Percentiles rank a stretch among this genome's conserved stretches.
phyloP scores from a whole-genome alignment of 2,113 vertebrate species.

The Anser brachyrhynchus region DNA sequence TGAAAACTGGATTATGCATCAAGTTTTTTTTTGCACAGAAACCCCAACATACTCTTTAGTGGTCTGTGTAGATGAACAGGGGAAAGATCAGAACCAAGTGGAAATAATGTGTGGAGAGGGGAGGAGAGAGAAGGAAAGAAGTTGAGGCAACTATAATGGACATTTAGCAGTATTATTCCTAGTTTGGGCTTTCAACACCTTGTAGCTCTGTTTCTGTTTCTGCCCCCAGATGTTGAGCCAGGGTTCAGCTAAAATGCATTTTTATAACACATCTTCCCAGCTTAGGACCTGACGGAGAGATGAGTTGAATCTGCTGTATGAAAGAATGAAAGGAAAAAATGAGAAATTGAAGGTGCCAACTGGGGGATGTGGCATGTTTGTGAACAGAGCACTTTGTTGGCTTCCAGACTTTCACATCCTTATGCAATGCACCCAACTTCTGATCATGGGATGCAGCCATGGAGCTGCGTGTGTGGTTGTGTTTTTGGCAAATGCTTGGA shows the following conservation, averaged over 20 bases:
- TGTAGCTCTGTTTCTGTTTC: not conserved
- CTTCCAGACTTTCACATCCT: slow-evolving; percentile 17
- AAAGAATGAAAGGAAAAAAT: not conserved
- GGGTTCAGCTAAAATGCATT: not conserved
- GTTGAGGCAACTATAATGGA: not conserved
- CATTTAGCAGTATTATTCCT: not conserved
- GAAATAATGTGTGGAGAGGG: not conserved
- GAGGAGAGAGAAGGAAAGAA: not conserved
- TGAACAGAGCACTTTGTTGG: not conserved
- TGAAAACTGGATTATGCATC: not conserved
- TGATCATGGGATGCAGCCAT: not conserved
- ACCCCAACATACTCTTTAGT: not conserved
- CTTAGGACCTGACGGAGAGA: not conserved
- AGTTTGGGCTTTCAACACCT: not conserved
- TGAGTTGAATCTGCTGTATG: not conserved
- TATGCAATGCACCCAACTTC: slow-evolving; percentile 9
- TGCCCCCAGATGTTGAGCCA: not conserved
- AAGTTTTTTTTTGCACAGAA: not conserved
- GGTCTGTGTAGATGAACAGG: not conserved
- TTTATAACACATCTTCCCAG: not conserved
- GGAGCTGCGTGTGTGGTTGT: not conserved
- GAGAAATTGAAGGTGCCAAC: not conserved
- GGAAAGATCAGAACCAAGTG: not conserved
- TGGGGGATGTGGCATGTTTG: not conserved
- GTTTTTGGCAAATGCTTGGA: slow-evolving; percentile 57